Conservation (phyloP, 2,888 invertebrate species). For the Allacma fusca region DNA sequence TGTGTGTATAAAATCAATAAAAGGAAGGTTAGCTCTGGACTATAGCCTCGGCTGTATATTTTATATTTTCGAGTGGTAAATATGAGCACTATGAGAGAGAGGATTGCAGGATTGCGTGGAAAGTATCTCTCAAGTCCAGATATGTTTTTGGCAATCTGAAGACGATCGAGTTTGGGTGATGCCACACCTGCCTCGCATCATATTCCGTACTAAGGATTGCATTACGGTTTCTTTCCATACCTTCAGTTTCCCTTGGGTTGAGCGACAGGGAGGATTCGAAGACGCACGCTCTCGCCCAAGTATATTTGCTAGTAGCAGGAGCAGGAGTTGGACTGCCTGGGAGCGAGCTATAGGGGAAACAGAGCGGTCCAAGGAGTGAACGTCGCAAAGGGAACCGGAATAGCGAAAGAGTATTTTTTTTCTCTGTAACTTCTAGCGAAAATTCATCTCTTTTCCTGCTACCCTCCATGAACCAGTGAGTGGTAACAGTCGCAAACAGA, state of each 20-base stretch:
- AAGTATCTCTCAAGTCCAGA: constrained; percentile 27
- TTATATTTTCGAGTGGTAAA: constrained; percentile 13
- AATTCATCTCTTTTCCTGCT: neutral
- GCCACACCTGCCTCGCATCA: constrained; percentile 49
- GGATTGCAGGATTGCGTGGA: constrained; percentile 19
- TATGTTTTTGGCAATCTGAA: constrained; percentile 34
- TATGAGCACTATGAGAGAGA: constrained; percentile 19
- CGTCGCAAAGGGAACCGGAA: constrained; percentile 18
- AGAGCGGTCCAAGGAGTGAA: neutral
- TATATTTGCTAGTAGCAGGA: neutral
- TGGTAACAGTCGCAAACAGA: neutral
- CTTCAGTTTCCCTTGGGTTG: constrained; percentile 12
- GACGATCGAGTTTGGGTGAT: constrained; percentile 38
- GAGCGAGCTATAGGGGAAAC: neutral
- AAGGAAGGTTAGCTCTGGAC: constrained; percentile 44
- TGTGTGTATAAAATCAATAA: constrained; percentile 47
- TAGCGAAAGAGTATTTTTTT: neutral
- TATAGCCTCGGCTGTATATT: constrained; percentile 25
- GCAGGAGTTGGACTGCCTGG: neutral
- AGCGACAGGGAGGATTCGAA: constrained; percentile 20
- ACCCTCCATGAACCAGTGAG: neutral
- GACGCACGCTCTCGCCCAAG: constrained; percentile 34
- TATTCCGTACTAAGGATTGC: constrained; percentile 47
- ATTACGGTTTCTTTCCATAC: constrained; percentile 44
- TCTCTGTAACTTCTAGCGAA: neutral